Conservation (phyloP, 2,888 invertebrate genomes). For the Limnephilus lunatus region DNA sequence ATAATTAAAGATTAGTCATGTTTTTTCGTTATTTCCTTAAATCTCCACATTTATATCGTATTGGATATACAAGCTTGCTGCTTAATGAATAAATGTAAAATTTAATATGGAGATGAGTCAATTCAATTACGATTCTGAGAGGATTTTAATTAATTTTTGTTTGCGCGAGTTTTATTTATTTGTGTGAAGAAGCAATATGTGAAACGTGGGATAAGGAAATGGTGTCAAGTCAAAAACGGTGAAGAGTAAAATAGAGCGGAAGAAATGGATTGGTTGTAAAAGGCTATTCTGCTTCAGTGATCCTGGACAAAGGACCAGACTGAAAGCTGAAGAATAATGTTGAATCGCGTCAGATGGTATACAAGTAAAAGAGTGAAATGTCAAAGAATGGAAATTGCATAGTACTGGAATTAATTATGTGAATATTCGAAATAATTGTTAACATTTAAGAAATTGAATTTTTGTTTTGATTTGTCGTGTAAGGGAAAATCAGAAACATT, state of each 20-base stretch:
- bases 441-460: too few species aligned
- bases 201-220: not conserved
- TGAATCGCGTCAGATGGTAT: not conserved
- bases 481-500: too few species aligned
- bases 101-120: constrained; percentile 34
- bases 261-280: not conserved
- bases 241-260: not conserved
- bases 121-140: not conserved
- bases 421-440: too few species aligned
- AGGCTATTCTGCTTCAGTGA: not conserved
- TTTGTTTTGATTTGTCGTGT: too few species aligned
- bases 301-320: not conserved
- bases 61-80: not conserved
- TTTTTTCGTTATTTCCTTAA: not conserved
- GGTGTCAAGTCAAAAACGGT: not conserved
- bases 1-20: too few species aligned
- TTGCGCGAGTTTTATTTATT: constrained; percentile 21
- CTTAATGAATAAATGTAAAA: constrained; percentile 23
- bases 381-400: too few species aligned
- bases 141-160: constrained; percentile 15
- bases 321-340: not conserved
- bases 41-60: not conserved
- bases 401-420: too few species aligned
- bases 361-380: not conserved
- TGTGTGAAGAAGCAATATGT: not conserved